Evolutionary conservation across 2,797 vertebrate genomes (phyloP).

Genomic region (Diplodus puntazzo): DNA sequence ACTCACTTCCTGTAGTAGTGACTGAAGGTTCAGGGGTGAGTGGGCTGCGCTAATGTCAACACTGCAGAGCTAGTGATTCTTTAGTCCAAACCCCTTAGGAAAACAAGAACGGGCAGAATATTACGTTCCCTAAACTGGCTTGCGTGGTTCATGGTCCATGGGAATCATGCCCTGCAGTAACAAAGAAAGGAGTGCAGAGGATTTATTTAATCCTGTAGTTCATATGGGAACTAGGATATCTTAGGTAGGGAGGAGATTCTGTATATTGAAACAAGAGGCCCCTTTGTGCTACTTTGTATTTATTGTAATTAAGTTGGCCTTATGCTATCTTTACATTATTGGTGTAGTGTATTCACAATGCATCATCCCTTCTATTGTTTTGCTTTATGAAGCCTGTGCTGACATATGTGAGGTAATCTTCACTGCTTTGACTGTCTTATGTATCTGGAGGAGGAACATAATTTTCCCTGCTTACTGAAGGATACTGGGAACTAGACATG

Average conservation of each 20-base stretch:
- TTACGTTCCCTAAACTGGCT: constrained; percentile 67
- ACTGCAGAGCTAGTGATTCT: constrained; percentile 67
- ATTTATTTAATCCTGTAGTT: constrained; percentile 71
- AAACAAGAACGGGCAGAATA: constrained; percentile 78
- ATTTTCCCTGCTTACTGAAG: constrained; percentile 26
- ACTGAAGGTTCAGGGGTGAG: constrained; percentile 73
- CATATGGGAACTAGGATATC: constrained; percentile 69
- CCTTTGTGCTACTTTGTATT: constrained; percentile 29
- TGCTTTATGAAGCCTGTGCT: constrained; percentile 26
- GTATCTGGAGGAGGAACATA: constrained; percentile 45
- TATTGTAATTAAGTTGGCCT: constrained; percentile 50
- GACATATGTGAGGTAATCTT: constrained; percentile 14
- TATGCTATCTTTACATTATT: constrained; percentile 56
- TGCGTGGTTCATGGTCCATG: constrained; percentile 69
- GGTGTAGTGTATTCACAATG: constrained; percentile 33
- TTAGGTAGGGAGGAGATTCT: constrained; percentile 50
- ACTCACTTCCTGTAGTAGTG: constrained; percentile 82
- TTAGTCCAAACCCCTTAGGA: constrained; percentile 68
- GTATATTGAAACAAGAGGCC: constrained; percentile 51
- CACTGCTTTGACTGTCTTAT: constrained; percentile 21
- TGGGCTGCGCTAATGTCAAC: constrained; percentile 77
- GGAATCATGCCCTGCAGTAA: constrained; percentile 72
- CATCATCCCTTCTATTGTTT: background rate
- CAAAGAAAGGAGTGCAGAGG: constrained; percentile 56
- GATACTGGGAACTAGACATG: constrained; percentile 63